A percentile compares a stretch with the other conserved stretches of the same genome.
phyloP scores from a whole-genome alignment of 2,888 invertebrate genomes.

The Drosophila villosipedis region DNA sequence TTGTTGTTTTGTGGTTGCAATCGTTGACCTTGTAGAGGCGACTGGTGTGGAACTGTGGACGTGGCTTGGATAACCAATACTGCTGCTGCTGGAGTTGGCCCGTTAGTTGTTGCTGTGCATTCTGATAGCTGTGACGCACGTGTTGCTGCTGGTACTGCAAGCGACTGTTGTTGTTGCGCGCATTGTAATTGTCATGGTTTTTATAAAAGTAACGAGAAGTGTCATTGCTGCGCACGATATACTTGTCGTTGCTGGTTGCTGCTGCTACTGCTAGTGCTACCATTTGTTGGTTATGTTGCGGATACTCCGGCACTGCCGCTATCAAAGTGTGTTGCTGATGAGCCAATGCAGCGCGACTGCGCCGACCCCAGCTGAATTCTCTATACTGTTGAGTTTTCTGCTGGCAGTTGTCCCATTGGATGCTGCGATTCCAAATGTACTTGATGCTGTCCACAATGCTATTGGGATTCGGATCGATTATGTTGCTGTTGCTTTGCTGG shows the following conservation, averaged over 20 bases:
- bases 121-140: not conserved
- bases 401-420: conserved; percentile 1
- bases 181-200: conserved; percentile 1
- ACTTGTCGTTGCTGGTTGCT: not conserved
- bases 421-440: conserved; percentile 27
- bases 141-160: conserved; percentile 10
- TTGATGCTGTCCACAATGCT: conserved; percentile 51
- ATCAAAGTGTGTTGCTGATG: conserved; percentile 8
- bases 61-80: conserved; percentile 15
- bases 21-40: conserved; percentile 26
- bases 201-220: not conserved
- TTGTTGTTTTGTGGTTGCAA: not conserved
- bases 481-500: not conserved
- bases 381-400: conserved; percentile 3
- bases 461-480: conserved; percentile 31
- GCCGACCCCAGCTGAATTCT: conserved; percentile 9
- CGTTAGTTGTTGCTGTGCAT: conserved; percentile 3
- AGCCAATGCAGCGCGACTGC: conserved; percentile 8
- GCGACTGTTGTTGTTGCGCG: not conserved
- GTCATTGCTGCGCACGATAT: not conserved
- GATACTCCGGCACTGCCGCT: not conserved
- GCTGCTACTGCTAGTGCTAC: conserved; percentile 5
- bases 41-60: conserved; percentile 17
- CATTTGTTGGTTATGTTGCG: conserved; percentile 1
- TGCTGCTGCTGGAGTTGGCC: conserved; percentile 6